A percentile compares a stretch with the other conserved stretches of the same genome.
Evolutionary conservation across 1,140 invertebrate genomes (phyloP).

Genomic region (Bombyx mori): DNA sequence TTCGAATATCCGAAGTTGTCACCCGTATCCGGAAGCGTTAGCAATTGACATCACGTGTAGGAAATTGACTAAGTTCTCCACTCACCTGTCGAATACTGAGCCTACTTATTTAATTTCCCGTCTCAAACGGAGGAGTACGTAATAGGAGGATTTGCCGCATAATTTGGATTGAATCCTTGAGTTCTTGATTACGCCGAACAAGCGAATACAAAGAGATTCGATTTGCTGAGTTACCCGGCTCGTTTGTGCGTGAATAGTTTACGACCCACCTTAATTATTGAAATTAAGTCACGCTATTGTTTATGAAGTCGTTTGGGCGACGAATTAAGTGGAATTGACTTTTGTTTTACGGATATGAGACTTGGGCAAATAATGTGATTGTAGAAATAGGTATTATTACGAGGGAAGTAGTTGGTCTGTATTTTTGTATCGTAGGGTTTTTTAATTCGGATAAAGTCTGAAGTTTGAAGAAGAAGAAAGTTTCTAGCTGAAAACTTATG

Average conservation of each 20-base stretch:
- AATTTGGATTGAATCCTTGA: not conserved
- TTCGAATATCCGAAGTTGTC: no score
- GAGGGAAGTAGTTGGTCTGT: no score
- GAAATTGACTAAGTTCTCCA: not conserved
- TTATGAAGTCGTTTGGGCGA: not conserved
- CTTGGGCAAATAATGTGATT: no score
- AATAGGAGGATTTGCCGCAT: not conserved
- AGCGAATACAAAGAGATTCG: conserved; percentile 2
- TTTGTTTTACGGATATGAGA: no score
- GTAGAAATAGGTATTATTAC: no score
- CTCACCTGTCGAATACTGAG: not conserved
- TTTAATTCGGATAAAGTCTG: no score
- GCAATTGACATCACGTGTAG: not conserved
- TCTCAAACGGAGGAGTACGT: not conserved
- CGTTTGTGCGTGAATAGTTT: conserved; percentile 3
- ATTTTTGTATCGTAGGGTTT: no score
- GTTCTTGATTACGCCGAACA: no score
- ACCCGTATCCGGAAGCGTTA: no score
- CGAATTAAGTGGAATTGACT: no score
- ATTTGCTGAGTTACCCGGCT: not conserved
- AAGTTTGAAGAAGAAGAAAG: no score
- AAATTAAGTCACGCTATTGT: conserved; percentile 1
- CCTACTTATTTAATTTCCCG: conserved; percentile 3
- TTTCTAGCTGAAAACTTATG: no score
- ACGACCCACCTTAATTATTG: not conserved